Conservation (phyloP, 2,113 vertebrate species). For the Lethenteron camtschaticum region DNA sequence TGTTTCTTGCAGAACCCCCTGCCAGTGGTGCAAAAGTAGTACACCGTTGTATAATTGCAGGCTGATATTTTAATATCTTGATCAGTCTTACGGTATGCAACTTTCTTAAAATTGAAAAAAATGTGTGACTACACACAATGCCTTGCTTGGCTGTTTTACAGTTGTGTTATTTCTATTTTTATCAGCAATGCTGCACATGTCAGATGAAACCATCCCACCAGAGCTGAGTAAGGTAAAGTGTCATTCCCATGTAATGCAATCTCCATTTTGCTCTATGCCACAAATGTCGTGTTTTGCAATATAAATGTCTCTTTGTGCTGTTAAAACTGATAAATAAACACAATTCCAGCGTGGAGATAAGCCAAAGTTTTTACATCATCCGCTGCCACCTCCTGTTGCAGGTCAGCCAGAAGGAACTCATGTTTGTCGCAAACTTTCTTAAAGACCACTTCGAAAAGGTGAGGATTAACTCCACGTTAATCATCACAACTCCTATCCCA, state of each 20-base stretch:
- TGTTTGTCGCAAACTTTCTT: conserved; percentile 89
- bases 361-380: too few relatives aligned
- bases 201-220: conserved; percentile 78
- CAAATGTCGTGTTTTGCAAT: background rate
- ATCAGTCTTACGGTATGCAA: background rate
- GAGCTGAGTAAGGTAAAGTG: conserved; percentile 71
- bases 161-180: conserved; percentile 9
- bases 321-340: too few relatives aligned
- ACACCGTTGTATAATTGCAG: conserved; percentile 9
- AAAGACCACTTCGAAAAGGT: conserved; percentile 98
- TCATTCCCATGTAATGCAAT: conserved; percentile 3
- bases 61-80: conserved; percentile 9
- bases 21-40: too few relatives aligned
- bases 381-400: conserved; percentile 13
- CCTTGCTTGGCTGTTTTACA: conserved; percentile 2
- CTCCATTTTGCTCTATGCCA: conserved; percentile 5
- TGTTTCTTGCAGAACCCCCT: background rate
- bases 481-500: background rate
- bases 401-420: conserved; percentile 97
- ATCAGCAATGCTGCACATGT: conserved; percentile 88
- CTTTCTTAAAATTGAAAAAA: background rate
- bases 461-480: conserved; percentile 10
- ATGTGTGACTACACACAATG: background rate
- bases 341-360: too few relatives aligned
- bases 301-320: background rate